Conservation (phyloP, 2,797 vertebrate species). For the Peromyscus eremicus region DNA sequence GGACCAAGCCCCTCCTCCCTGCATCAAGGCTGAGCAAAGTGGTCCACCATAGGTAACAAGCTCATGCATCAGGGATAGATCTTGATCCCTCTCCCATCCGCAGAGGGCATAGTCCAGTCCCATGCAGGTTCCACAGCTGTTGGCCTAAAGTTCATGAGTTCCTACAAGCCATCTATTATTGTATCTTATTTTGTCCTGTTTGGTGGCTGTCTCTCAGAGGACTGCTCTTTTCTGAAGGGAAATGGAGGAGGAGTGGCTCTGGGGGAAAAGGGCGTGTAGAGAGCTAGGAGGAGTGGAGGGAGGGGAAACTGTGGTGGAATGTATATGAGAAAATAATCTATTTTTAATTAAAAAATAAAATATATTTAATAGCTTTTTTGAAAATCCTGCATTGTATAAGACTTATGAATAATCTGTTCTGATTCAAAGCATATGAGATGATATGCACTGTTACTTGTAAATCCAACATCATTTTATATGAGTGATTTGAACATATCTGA, state of each 20-base stretch:
- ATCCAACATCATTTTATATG: not conserved
- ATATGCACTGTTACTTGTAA: not conserved
- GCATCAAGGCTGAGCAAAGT: no score
- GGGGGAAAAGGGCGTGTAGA: not conserved
- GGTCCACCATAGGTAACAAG: no score
- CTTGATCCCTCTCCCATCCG: no score
- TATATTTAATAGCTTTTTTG: not conserved
- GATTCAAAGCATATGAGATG: not conserved
- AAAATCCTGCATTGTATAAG: not conserved
- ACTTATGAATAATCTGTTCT: not conserved
- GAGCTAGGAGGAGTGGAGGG: not conserved
- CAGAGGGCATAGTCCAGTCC: no score
- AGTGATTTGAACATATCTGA: not conserved
- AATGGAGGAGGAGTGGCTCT: not conserved
- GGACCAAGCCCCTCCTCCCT: no score
- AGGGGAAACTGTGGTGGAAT: not conserved
- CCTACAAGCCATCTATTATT: no score
- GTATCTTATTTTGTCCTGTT: not conserved
- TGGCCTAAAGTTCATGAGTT: no score
- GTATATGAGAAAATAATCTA: not conserved
- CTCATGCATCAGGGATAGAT: no score
- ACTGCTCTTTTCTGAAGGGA: not conserved
- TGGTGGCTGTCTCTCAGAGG: no score
- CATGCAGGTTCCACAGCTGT: no score
- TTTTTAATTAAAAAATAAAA: not conserved